Conservation (phyloP, 2,113 vertebrate genomes). For the Otocyon megalotis region DNA sequence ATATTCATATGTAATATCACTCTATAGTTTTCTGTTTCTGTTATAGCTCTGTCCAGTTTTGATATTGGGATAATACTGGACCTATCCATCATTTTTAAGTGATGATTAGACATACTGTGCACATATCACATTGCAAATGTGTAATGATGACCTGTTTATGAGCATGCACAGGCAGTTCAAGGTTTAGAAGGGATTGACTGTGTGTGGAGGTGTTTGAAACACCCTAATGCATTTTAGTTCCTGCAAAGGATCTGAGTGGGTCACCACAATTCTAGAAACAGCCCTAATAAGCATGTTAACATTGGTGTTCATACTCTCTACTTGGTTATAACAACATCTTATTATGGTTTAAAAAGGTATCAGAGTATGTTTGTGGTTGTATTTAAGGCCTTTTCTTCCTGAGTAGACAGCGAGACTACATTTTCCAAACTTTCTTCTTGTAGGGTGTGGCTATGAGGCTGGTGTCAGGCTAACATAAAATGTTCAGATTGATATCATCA, state of each 20-base stretch:
- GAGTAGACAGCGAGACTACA: not conserved
- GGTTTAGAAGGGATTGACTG: not conserved
- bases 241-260: not conserved
- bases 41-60: not conserved
- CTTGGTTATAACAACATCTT: not conserved
- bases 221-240: not conserved
- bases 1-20: not conserved
- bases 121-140: not conserved
- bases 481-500: not conserved
- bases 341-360: not conserved
- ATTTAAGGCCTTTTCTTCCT: not conserved
- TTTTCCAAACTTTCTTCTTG: not conserved
- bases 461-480: not conserved
- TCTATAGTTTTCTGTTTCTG: not conserved
- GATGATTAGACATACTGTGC: not conserved
- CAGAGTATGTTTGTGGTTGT: not conserved
- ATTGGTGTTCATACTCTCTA: not conserved
- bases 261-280: not conserved
- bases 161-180: not conserved
- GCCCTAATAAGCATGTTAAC: not conserved
- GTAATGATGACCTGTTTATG: not conserved
- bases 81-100: not conserved
- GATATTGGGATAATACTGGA: not conserved
- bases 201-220: not conserved
- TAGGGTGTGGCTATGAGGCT: not conserved